Percentiles rank a stretch among this genome's conserved stretches.
Conservation (phyloP, 2,888 invertebrate genomes). For the Macrophya annulata region DNA sequence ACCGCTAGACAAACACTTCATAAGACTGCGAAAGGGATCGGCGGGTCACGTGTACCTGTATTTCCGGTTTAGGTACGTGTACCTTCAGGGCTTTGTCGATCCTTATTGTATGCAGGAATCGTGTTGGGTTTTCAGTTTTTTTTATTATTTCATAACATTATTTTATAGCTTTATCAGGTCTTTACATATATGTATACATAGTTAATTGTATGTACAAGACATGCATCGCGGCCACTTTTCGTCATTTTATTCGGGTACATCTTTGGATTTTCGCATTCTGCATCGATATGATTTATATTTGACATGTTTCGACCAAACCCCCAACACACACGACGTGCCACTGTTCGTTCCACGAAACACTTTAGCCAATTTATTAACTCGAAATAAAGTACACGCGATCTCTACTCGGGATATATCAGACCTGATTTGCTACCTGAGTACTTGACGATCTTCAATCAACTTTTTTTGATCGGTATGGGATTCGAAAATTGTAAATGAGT, state of each 20-base stretch:
- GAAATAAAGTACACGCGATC: slow-evolving; percentile 42
- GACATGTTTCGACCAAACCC: neutral
- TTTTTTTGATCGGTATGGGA: neutral
- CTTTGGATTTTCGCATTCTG: neutral
- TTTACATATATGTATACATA: no score
- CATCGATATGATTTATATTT: slow-evolving; percentile 36
- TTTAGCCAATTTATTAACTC: slow-evolving; percentile 40
- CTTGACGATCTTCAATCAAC: neutral
- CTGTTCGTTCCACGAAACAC: slow-evolving; percentile 26
- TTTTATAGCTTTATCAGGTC: no score
- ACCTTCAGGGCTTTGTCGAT: neutral
- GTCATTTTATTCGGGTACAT: neutral
- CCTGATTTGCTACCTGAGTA: neutral
- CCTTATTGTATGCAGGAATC: neutral
- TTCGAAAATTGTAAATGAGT: neutral
- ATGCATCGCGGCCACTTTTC: neutral
- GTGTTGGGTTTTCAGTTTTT: neutral
- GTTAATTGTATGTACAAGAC: neutral
- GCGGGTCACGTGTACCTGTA: slow-evolving; percentile 35
- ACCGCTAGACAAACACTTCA: slow-evolving; percentile 28
- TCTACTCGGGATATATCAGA: neutral
- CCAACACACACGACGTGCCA: slow-evolving; percentile 14
- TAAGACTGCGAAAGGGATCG: slow-evolving; percentile 44
- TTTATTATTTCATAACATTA: neutral
- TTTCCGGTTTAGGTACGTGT: slow-evolving; percentile 46